Evolutionary conservation across 2,113 vertebrate species (phyloP).

Genomic region (Xiphophorus hellerii): DNA sequence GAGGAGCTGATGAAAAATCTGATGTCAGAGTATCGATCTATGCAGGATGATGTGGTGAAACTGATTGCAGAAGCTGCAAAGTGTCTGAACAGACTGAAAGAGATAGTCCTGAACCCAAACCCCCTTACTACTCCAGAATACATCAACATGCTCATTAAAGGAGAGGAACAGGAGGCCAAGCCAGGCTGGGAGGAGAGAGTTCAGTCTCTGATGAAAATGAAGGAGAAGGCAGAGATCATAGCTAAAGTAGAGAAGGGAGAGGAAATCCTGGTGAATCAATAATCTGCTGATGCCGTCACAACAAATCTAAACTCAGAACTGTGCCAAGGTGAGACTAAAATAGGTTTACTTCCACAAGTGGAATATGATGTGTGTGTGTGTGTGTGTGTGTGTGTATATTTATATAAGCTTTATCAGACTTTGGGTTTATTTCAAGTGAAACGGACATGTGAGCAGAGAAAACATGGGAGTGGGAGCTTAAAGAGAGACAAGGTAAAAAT

Average conservation of each 20-base stretch:
- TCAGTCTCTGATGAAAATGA: slow-evolving; percentile 3
- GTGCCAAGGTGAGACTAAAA: too few relatives aligned
- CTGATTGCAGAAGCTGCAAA: not conserved
- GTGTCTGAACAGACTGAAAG: slow-evolving; percentile 33
- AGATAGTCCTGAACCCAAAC: slow-evolving; percentile 55
- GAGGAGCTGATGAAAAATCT: not conserved
- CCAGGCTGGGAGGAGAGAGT: slow-evolving; percentile 29
- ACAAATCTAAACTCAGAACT: not conserved
- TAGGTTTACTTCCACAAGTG: too few relatives aligned
- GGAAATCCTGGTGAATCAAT: not conserved
- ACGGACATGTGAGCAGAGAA: too few relatives aligned
- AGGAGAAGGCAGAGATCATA: slow-evolving; percentile 2
- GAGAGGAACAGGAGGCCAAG: slow-evolving; percentile 6
- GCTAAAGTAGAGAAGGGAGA: not conserved
- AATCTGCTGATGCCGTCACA: not conserved
- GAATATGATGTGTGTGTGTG: too few relatives aligned
- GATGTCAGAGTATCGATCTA: not conserved
- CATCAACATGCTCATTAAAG: slow-evolving; percentile 51
- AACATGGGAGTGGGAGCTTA: too few relatives aligned
- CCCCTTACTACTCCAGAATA: slow-evolving; percentile 51
- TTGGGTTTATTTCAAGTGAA: too few relatives aligned
- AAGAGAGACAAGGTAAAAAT: too few relatives aligned
- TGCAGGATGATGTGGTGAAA: fast-evolving
- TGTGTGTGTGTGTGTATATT: too few relatives aligned
- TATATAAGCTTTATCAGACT: too few relatives aligned